Base-by-base conservation (phyloP, 1,140 invertebrate species). In the Notospermus geniculatus region DNA sequence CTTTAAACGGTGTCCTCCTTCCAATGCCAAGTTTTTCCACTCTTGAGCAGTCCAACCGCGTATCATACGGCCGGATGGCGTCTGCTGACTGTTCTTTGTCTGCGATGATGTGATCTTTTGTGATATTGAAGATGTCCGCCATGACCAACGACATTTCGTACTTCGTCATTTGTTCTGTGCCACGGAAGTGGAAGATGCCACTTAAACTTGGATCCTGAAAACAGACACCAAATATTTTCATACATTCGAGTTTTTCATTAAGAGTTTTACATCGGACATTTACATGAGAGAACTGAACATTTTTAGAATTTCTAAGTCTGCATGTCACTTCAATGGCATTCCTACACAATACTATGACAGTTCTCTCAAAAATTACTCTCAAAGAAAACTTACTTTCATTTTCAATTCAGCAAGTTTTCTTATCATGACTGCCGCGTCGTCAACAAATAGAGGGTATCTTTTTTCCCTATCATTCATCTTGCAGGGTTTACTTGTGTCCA, bases 111-210 rank as follows among this genome's bases (percentile, higher is more conserved):
- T 85, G 84, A 28, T 73, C 65, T 43, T 69, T 71, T 2, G 78
- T 63, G 2, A 85, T 57, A 5, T 69, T 63, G 62, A 85, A 85
- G 7, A 75, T 66, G 23, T 79, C 64, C 2, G 83, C 81, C 76
- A 86, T 86, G 4, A 71, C 69, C 53, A 81, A 29, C 5, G 80
- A 75, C 84, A 86, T 86, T 54, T 83, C 77, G 71, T 84, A 86
- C 64, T 86, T 86, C 15, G 85, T 86, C 70, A 85, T 77, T 17
- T 72, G 67, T 72, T 86, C 84, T 59, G 75, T 63, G 2, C 84
- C 84, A 72, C 79, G 80, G 80, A 83, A 86, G 46, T 86, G 85
- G 66, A 78, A 86, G 25, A 83, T 77, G 25, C 84, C 84, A 57
- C 60, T 64, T n/a, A 84, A 11, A 30, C 55, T 25, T 55, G 59